These are phyloP conservation scores for Buathra laborator DNA, from an alignment of 2,888 invertebrate genomes.

Conservation along the genomic window DNA sequence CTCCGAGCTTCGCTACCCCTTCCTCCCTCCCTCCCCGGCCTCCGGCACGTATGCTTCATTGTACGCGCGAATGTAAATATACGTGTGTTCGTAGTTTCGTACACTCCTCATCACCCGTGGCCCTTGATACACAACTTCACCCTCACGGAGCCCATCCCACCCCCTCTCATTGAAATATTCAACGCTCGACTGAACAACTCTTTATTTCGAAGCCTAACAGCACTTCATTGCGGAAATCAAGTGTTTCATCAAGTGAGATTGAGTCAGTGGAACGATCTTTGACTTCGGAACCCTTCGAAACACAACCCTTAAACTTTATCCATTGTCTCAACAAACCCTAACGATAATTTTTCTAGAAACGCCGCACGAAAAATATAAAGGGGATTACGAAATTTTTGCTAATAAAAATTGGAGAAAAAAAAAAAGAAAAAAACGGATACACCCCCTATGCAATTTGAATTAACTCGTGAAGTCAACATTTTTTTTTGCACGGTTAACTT, in stretches of 20 bases:
- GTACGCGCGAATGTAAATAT: background rate
- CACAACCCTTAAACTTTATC: constrained; percentile 31
- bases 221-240: constrained; percentile 72
- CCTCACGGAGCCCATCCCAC: constrained; percentile 9
- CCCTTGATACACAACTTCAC: constrained; percentile 40
- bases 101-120: background rate
- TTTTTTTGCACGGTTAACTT: background rate
- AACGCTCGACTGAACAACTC: background rate
- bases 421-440: background rate
- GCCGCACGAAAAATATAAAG: constrained; percentile 10
- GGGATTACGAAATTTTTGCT: background rate
- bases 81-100: background rate
- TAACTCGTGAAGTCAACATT: background rate
- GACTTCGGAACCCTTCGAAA: constrained; percentile 24
- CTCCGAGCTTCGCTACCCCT: constrained; percentile 16
- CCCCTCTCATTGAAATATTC: constrained; percentile 28
- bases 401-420: background rate
- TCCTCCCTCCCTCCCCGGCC: background rate
- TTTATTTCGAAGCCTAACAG: constrained; percentile 52
- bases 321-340: constrained; percentile 39
- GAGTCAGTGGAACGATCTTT: constrained; percentile 45
- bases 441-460: background rate
- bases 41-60: constrained; percentile 8
- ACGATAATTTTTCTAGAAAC: constrained; percentile 12
- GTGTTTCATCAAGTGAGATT: constrained; percentile 70